phyloP scores from a whole-genome alignment of 2,888 invertebrate species.

The Geophilus truncorum region DNA sequence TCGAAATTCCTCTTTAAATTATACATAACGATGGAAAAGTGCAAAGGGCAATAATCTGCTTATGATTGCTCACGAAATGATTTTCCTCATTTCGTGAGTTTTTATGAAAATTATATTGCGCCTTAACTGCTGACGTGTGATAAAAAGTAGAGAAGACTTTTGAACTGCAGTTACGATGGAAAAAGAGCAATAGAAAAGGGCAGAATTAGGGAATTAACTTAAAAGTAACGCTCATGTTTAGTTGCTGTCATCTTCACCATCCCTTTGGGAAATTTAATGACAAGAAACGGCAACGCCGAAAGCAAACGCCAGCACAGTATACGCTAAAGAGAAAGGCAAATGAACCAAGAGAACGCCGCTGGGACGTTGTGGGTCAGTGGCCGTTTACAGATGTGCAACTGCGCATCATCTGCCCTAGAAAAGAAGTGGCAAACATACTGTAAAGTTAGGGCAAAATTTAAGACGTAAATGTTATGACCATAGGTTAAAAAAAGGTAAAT shows the following conservation, averaged over 20 bases:
- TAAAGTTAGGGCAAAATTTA: too few species aligned
- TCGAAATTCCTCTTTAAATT: neutral
- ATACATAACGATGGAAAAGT: neutral
- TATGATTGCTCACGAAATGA: neutral
- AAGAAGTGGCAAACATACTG: neutral
- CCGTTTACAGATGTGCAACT: neutral
- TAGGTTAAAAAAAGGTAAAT: neutral
- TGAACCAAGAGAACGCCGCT: neutral
- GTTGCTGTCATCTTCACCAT: neutral
- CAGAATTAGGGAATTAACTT: neutral
- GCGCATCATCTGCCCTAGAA: neutral
- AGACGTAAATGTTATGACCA: neutral
- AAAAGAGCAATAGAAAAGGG: neutral
- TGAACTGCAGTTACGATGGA: too few species aligned
- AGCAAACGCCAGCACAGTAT: neutral
- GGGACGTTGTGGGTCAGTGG: conserved; percentile 8
- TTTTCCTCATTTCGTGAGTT: neutral
- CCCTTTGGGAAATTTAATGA: conserved; percentile 6
- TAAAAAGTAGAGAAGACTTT: neutral
- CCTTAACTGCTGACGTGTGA: neutral
- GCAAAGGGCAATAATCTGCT: neutral
- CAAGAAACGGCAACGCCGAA: neutral
- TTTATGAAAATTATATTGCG: neutral
- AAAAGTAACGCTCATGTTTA: neutral
- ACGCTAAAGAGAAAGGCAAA: neutral